A percentile compares a stretch with the other conserved stretches of the same genome.
Evolutionary conservation across 2,888 invertebrate genomes (phyloP).

Genomic region (Cylloceria caligata): DNA sequence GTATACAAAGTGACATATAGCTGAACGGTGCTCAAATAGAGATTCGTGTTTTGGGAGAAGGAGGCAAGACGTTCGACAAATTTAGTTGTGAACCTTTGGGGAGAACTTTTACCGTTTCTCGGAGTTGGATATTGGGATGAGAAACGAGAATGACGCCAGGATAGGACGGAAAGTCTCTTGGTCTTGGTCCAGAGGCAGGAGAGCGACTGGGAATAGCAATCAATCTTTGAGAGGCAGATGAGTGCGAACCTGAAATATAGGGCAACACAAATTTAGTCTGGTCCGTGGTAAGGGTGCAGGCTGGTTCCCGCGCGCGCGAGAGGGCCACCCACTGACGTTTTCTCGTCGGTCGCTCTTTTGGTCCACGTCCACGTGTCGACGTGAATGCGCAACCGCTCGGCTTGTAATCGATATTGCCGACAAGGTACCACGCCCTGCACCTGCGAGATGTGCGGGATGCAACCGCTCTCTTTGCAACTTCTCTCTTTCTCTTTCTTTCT

Average conservation of each 20-base stretch:
- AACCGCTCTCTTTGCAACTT: slow-evolving; percentile 63
- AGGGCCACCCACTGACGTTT: neutral
- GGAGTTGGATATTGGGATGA: slow-evolving; percentile 38
- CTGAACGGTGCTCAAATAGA: slow-evolving; percentile 32
- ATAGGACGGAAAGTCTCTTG: slow-evolving; percentile 38
- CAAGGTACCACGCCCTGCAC: slow-evolving; percentile 84
- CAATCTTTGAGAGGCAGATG: slow-evolving; percentile 84
- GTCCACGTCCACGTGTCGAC: slow-evolving; percentile 83
- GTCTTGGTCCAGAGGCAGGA: slow-evolving; percentile 14
- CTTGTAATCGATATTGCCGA: slow-evolving; percentile 84
- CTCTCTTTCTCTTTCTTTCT: slow-evolving; percentile 10
- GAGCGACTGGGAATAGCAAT: slow-evolving; percentile 79
- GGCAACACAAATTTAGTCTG: slow-evolving; percentile 84
- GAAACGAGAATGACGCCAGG: neutral
- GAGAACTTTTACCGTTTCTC: slow-evolving; percentile 48
- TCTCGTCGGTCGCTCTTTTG: slow-evolving; percentile 32
- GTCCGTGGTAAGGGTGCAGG: slow-evolving; percentile 69
- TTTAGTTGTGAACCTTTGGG: slow-evolving; percentile 15
- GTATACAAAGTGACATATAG: neutral
- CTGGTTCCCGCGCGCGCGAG: slow-evolving; percentile 4
- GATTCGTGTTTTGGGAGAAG: neutral
- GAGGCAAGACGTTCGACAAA: slow-evolving; percentile 26
- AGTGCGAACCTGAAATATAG: slow-evolving; percentile 83
- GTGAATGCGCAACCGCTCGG: slow-evolving; percentile 84
- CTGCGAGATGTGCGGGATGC: slow-evolving; percentile 83